Base-by-base conservation (phyloP, 2,888 invertebrate species). In the Ichneumoninae sp. region DNA sequence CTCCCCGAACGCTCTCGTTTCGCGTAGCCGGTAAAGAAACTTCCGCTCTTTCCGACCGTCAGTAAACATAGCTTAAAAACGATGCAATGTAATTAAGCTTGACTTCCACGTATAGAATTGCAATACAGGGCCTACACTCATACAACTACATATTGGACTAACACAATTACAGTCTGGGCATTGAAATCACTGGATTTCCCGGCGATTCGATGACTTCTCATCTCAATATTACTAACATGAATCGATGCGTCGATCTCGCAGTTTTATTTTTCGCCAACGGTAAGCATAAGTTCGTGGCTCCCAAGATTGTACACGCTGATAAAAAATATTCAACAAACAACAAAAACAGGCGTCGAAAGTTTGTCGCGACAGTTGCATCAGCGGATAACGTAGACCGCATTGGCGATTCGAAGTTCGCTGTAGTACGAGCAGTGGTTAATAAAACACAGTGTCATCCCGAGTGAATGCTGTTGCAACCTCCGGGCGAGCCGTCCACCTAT, bases 121-220 rank as follows among this genome's bases (percentile, higher is more conserved):
- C 40, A 40, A 10, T 40, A 40, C 10, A 40, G 10, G 40, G 40
- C 7, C 40, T 40, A 40, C 40, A 40, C 3, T 10, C 40, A 40
- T 2, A 8, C 40, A 4, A 10, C 40, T 3, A 40, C 40, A 75
- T 63, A 50, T 52, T 16, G 36, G 33, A 22, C 40, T 30, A 50
- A 19, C 6, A n/a, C 60, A 52, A 65, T 74, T 66, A 75, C 47
- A 60, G 22, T 26, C 22, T 74, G 47, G 26, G 82, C 77, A 77
- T 83, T 83, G 82, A 83, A 83, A 54, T 83, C 82, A 71, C 82
- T 82, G 63, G 60, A n/a, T 36, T 22, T 33, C 50, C 30, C 13
- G 65, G 13, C n/a, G 50, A 63, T 36, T 33, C 36, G 36, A 36
- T 52, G 36, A 22, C 30, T 52, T 66, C 22, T 52, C 22, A 16